Evolutionary conservation across 2,113 vertebrate genomes (phyloP), one percentile per base, ranked within the genome.

Genomic region (Gobius niger): DNA sequence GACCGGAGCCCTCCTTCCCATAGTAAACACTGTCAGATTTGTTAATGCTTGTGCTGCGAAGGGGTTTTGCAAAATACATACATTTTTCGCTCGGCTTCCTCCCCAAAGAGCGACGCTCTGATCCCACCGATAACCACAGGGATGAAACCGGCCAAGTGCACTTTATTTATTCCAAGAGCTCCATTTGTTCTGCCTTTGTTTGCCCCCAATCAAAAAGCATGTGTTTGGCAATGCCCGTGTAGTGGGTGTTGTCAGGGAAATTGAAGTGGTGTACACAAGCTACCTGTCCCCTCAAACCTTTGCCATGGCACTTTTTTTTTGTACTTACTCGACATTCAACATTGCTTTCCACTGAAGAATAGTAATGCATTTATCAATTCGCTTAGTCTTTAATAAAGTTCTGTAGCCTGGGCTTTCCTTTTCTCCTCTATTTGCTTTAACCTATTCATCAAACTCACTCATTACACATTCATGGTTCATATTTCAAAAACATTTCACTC

Each of bases 401-500:
- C 10, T 46, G 24, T 24, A 24, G 24, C 24, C 24, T 3, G 24
- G 24, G 24, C 24, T 24, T 24, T 24, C 24, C 24, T 24, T 24
- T 24, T 24, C 3, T 68, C 40, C 12, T 49, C 69, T 8, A 50
- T 47, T 42, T 71, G 65, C 67, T 56, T 79, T 76, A 78, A 75
- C 51, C 67, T 67, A 77, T 86, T 82, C 75, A 85, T 90, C 81
- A 86, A 67, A 68, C 65, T 47, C 51, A 73, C 73, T 89, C 80
- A 85, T 81, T 84, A 78, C 68, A 65, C 67, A 80, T 87, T 84
- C 80, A 82, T 81, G 56, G 66, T 63, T 78, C 83, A 87, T 89
- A 82, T 82, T 88, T 90, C 85, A 86, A 79, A 80, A 86, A 79
- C 76, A 72, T 83, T 88, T 85, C 63, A 75, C 81, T 84, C 83